Base-by-base conservation (phyloP, 64 coral and sea anemone genomes). In the Montipora foliosa region DNA sequence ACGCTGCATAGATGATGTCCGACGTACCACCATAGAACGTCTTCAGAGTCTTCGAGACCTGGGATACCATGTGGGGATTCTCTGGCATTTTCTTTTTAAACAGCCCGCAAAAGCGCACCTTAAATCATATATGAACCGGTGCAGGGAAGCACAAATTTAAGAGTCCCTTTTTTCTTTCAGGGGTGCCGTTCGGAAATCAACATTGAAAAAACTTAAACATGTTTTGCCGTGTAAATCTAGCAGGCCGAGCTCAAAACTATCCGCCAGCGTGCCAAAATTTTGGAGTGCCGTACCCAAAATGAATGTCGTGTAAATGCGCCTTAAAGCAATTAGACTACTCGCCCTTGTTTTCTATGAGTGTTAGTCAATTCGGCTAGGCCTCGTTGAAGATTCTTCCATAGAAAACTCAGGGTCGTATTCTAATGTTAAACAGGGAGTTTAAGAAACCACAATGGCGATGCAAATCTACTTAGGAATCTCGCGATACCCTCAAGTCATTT, bases 221-320 rank as follows among this genome's bases (percentile, higher is more conserved):
- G 21, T 80, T 80, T 80, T 80, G 78, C 78, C 60, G 60, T 80
- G 78, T 80, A 80, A 80, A 57, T 80, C 78, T 57, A 55, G 78
- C 47, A 49, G 78, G 19, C 78, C 47, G 14, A 58, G 49, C 78
- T 14, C 78, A 79, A 79, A 79, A 77, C 75, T 77, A 77, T 77
- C 14, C 46, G 22, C 75, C 75, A 37, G 75, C 75, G 75, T 77
- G 29, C 75, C 21, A 77, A 77, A 77, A 77, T 44, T 47, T 8
- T 12, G 13, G 75, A 77, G 61, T 64, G 61, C 61, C 14, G 14
- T 64, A 12, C 61, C 61, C 61, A 64, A 64, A 64, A 64, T 64
- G 61, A 64, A 12, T 64, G 61, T 64, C 14, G 15, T 64, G 61
- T 64, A 64, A 64, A 64, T 64, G 61, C 8, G 61, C 61, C 61